Evolutionary conservation across 2,888 invertebrate genomes (phyloP).

Genomic region (Coelinius sp.): DNA sequence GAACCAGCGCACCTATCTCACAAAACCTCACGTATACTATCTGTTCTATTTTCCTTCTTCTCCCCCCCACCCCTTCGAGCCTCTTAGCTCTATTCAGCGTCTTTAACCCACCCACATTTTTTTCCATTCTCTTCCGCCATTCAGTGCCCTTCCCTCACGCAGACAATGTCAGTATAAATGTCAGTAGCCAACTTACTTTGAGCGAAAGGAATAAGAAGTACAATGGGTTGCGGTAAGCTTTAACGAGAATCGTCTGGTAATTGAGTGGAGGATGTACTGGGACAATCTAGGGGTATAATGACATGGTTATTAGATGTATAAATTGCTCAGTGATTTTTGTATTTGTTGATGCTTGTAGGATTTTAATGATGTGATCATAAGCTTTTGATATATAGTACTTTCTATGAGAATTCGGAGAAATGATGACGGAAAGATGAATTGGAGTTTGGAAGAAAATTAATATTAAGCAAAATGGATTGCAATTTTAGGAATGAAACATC

Average conservation of each 20-base stretch:
- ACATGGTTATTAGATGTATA: neutral
- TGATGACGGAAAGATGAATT: too few species aligned
- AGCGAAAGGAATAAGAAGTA: neutral
- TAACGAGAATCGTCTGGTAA: slow-evolving; percentile 27
- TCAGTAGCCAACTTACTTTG: slow-evolving; percentile 8
- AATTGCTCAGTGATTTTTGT: neutral
- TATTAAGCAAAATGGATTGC: too few species aligned
- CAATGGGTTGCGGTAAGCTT: neutral
- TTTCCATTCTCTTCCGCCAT: neutral
- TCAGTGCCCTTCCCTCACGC: neutral
- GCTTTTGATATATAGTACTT: too few species aligned
- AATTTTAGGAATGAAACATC: too few species aligned
- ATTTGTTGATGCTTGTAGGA: neutral
- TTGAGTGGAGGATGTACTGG: neutral
- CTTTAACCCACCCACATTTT: neutral
- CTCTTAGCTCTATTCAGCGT: neutral
- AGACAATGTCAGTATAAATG: slow-evolving; percentile 24
- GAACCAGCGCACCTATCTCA: slow-evolving; percentile 40
- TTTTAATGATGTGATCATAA: neutral
- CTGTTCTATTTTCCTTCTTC: slow-evolving; percentile 28
- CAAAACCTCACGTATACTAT: slow-evolving; percentile 36
- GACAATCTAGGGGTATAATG: neutral
- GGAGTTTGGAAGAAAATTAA: too few species aligned
- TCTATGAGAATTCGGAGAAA: too few species aligned
- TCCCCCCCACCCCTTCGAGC: neutral